These are phyloP conservation scores for Danaus plexippus DNA, from an alignment of 1,140 invertebrate species.

Conservation along the genomic window DNA sequence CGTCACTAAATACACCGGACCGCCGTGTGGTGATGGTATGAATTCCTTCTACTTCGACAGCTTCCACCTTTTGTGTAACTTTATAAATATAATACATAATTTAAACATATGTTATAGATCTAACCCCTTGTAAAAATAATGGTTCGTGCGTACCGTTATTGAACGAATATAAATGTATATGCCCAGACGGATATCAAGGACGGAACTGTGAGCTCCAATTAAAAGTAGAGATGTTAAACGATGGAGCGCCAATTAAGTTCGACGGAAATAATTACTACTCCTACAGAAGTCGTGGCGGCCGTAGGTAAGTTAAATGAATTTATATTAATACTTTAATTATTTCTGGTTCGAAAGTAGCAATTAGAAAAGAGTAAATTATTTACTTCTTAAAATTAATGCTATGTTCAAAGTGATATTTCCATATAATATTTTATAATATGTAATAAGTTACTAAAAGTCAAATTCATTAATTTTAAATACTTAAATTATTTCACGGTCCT, in stretches of 20 bases:
- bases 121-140: conserved; percentile 76
- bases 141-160: conserved; percentile 77
- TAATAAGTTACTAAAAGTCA: too few relatives aligned
- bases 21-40: conserved; percentile 60
- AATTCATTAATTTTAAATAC: too few relatives aligned
- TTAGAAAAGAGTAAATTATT: too few relatives aligned
- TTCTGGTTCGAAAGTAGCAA: too few relatives aligned
- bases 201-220: conserved; percentile 66
- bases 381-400: too few relatives aligned
- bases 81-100: conserved; percentile 4
- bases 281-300: conserved; percentile 64
- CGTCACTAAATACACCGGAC: conserved; percentile 60
- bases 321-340: background rate
- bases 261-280: conserved; percentile 69
- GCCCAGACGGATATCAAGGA: conserved; percentile 60
- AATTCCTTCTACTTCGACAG: conserved; percentile 21
- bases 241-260: conserved; percentile 62
- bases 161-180: conserved; percentile 70
- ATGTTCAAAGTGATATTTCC: too few relatives aligned
- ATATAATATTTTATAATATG: too few relatives aligned
- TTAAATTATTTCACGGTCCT: too few relatives aligned
- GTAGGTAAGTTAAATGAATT: conserved; percentile 49
- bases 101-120: conserved; percentile 33
- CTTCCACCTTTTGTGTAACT: conserved; percentile 6
- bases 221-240: conserved; percentile 62